A percentile compares a stretch with the other conserved stretches of the same genome.
Evolutionary conservation across 1,140 invertebrate genomes (phyloP).

Genomic region (Himalopsyche phryganea): DNA sequence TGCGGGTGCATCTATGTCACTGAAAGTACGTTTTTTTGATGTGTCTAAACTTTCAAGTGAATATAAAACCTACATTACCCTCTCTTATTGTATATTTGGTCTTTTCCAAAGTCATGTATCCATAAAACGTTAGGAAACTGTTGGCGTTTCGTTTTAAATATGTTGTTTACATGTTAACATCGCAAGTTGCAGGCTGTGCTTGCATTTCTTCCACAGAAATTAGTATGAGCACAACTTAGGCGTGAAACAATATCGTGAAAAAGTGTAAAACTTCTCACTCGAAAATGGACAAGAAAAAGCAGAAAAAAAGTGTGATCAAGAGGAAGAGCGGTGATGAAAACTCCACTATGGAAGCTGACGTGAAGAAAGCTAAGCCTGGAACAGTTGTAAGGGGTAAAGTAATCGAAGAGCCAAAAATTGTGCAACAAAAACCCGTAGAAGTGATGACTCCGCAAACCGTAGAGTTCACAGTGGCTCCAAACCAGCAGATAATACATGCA

Average conservation of each 20-base stretch:
- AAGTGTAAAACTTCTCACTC: background rate
- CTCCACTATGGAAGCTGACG: constrained; percentile 5
- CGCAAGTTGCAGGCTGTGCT: too few species aligned
- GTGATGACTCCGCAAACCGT: constrained; percentile 38
- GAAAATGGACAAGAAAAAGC: constrained; percentile 53
- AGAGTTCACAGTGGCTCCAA: constrained; percentile 46
- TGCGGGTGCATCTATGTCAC: background rate
- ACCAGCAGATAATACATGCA: constrained; percentile 48
- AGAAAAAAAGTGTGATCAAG: constrained; percentile 50
- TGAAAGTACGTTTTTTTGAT: too few species aligned
- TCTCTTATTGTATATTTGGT: too few species aligned
- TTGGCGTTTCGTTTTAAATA: too few species aligned
- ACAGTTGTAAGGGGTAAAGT: constrained; percentile 42
- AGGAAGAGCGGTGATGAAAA: constrained; percentile 46
- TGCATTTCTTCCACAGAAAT: too few species aligned
- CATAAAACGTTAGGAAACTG: too few species aligned
- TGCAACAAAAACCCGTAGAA: constrained; percentile 40
- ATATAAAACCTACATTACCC: too few species aligned
- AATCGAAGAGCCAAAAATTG: constrained; percentile 40
- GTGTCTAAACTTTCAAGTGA: too few species aligned
- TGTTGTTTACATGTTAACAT: too few species aligned
- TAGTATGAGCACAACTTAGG: too few species aligned
- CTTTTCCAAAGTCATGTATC: too few species aligned
- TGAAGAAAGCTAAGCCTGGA: constrained; percentile 12
- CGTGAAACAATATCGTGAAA: too few species aligned